Evolutionary conservation across 2,797 vertebrate genomes (phyloP).

Genomic region (Alectoris magna): DNA sequence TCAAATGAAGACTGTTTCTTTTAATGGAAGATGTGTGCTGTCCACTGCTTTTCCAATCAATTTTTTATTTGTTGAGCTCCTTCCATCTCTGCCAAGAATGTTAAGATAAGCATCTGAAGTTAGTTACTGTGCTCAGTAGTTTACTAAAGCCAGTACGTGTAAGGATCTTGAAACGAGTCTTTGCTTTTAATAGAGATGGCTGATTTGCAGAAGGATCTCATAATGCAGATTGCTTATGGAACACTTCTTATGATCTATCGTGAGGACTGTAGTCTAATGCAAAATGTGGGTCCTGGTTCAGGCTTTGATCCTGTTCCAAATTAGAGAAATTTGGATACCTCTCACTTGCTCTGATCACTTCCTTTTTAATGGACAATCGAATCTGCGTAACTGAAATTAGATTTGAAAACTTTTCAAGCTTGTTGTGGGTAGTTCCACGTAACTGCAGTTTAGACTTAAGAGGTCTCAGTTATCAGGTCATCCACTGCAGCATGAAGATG

Average conservation of each 20-base stretch:
- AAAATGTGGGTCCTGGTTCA: background rate
- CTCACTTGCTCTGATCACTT: background rate
- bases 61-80: background rate
- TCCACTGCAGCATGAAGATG: background rate
- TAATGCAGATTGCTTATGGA: background rate
- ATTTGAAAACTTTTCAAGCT: background rate
- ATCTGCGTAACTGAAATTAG: background rate
- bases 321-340: background rate
- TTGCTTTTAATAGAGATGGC: background rate
- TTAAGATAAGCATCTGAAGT: background rate
- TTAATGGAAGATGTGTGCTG: background rate
- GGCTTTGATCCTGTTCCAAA: background rate
- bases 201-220: background rate
- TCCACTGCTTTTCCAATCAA: background rate
- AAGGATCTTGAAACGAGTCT: background rate
- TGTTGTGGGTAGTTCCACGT: background rate
- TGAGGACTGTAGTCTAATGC: background rate
- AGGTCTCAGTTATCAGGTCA: accelerated
- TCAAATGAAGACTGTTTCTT: background rate
- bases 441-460: background rate
- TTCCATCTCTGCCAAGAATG: background rate
- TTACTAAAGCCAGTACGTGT: background rate
- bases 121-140: background rate
- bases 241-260: background rate
- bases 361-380: background rate